Evolutionary conservation across 1,140 invertebrate species (phyloP), one percentile per base, ranked within the genome.

Genomic region (Pseudomyrmex dendroicus): DNA sequence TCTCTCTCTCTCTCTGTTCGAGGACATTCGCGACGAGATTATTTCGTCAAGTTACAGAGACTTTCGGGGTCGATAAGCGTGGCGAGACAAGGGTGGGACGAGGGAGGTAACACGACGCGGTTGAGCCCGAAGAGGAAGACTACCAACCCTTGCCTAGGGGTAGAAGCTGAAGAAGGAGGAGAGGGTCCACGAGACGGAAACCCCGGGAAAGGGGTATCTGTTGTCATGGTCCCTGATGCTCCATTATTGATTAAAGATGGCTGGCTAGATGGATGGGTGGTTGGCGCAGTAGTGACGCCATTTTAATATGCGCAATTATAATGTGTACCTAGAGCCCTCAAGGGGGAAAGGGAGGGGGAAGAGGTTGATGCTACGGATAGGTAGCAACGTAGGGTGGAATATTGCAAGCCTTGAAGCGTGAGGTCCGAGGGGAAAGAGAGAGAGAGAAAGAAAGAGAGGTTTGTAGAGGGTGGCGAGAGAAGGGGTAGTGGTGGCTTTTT

Each of bases 221-320:
- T 94, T 94, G 93, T 94, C 93, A 94, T 94, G 93, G 93, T 93
- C 93, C 92, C 93, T 93, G 93, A 93, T 93, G 93, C 90, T 94
- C 92, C 93, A 93, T 94, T 94, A 94, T 94, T 94, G 93, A 94
- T 94, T 94, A 94, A 94, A 94, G 93, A 94, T 94, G 93, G 93
- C 91, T 91, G 84, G 83, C 72, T 80, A 56, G 44, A 56, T 82
- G 64, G 87, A 86, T 89, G 85, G 84, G 84, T 86, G 82, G 78
- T 15, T 74, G 64, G 87, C 54, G 84, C 68, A 84, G 77, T 87
- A 89, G 87, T 86, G 90, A 90, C 92, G 93, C 93, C 93, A 94
- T 94, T 94, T 93, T 94, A 93, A 94, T 94, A 93, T 94, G 93
- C 92, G 91, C 93, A 94, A 93, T 93, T 94, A 93, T 93, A 93